Base-by-base conservation (phyloP, 2,113 vertebrate genomes). In the Thamnaconus septentrionalis region DNA sequence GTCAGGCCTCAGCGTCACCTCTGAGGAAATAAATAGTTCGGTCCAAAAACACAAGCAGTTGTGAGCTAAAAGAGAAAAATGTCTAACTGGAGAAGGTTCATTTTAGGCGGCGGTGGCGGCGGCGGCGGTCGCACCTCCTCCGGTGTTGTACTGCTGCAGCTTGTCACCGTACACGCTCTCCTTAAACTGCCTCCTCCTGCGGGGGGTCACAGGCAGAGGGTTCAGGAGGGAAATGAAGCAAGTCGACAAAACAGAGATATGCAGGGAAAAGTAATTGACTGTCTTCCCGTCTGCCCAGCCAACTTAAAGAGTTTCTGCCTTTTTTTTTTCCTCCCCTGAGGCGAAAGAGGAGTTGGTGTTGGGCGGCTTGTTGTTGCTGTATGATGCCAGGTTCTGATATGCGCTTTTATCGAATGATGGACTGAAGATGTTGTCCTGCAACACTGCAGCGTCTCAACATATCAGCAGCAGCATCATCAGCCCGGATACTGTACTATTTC, bases 151-250 rank as follows among this genome's bases (percentile, higher is more conserved):
- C 80, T 99, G 97, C 85, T 98, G 97, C 8, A 98, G 86, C 64
- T 99, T 99, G 52, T 99, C 97, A 0, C 95, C 98, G 83, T 98
- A 99, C 41, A 96, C 91, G 0, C 95, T 96, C 82, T 98, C 97
- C 85, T 98, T 98, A 88, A 93, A 92, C 41, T 94, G 94, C 0
- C 96, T 91, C 76, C 96, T 96, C 88, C 97, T 99, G 59, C 46
- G 71, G 7, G 43, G 50, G 66, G n/a, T 63, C 39, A 56, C 11
- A 71, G 0, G 48, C 3, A 50, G 10, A 8, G 3, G 54, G 41
- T 60, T 41, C 41, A 49, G 66, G 55, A 4, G 3, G 43, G 11
- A 12, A 58, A 55, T 59, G 39, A 53, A 4, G 12, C 31, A 53
- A 50, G 47, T 46, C 50, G 47, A 48, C 47, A 48, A 10, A 42